These are phyloP conservation scores for Lasioglossum zephyrum DNA, from an alignment of 2,888 invertebrate species.

Conservation along the genomic window DNA sequence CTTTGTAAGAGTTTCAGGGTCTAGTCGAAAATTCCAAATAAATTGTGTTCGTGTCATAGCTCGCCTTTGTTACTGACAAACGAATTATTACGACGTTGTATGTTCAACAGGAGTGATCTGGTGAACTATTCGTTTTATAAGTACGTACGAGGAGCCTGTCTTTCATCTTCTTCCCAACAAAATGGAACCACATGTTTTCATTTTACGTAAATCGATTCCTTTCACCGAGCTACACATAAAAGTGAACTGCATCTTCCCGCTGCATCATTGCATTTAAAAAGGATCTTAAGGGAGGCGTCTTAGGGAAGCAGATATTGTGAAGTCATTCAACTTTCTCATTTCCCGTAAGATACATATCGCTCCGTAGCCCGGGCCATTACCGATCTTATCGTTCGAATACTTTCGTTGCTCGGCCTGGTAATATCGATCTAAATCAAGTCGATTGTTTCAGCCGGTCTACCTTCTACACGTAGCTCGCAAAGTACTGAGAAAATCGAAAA, in stretches of 20 bases:
- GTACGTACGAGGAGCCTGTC: background rate
- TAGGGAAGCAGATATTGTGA: slow-evolving; percentile 2
- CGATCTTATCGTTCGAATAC: background rate
- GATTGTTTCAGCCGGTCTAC: background rate
- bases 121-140: background rate
- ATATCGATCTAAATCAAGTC: background rate
- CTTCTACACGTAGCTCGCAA: background rate
- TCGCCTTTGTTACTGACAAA: background rate
- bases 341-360: slow-evolving; percentile 4
- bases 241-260: slow-evolving; percentile 4
- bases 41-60: background rate
- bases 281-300: slow-evolving; percentile 2
- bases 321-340: slow-evolving; percentile 11
- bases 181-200: background rate
- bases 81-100: background rate
- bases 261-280: slow-evolving; percentile 14
- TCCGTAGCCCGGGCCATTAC: background rate
- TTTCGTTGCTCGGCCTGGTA: background rate
- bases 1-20: background rate
- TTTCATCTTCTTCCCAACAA: background rate
- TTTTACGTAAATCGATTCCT: slow-evolving; percentile 7
- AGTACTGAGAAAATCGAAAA: slow-evolving; percentile 18
- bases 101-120: background rate
- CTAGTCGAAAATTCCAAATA: background rate
- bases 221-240: background rate